Evolutionary conservation across 1,140 invertebrate species (phyloP).

Genomic region (Octopus bimaculoides): DNA sequence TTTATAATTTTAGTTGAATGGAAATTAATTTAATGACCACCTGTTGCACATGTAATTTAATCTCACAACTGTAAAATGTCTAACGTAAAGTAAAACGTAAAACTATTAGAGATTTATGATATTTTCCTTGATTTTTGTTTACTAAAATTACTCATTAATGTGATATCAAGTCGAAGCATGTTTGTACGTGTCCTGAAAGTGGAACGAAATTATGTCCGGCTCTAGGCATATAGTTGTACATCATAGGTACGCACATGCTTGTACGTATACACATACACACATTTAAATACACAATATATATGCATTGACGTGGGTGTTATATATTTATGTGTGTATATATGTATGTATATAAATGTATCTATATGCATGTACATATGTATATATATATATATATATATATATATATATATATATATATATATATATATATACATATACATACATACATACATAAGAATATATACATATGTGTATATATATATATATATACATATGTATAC

Average conservation of each 20-base stretch:
- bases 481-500: background rate
- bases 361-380: conserved; percentile 3
- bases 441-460: background rate
- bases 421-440: background rate
- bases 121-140: no score
- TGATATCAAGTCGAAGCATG: no score
- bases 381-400: background rate
- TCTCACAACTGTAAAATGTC: no score
- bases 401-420: conserved; percentile 4
- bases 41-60: no score
- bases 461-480: background rate
- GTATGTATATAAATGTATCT: background rate
- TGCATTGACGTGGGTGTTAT: background rate
- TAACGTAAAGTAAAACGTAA: no score
- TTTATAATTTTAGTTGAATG: no score
- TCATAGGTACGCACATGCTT: background rate
- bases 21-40: no score
- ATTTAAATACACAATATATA: background rate
- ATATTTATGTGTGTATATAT: background rate
- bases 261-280: background rate
- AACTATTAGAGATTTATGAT: no score
- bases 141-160: no score
- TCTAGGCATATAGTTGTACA: background rate
- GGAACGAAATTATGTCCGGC: no score
- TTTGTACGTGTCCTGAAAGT: no score